Percentiles rank a stretch among this genome's conserved stretches.
These are phyloP conservation scores for Morpho deidamia DNA, from an alignment of 2,888 invertebrate genomes.

Conservation along the genomic window DNA sequence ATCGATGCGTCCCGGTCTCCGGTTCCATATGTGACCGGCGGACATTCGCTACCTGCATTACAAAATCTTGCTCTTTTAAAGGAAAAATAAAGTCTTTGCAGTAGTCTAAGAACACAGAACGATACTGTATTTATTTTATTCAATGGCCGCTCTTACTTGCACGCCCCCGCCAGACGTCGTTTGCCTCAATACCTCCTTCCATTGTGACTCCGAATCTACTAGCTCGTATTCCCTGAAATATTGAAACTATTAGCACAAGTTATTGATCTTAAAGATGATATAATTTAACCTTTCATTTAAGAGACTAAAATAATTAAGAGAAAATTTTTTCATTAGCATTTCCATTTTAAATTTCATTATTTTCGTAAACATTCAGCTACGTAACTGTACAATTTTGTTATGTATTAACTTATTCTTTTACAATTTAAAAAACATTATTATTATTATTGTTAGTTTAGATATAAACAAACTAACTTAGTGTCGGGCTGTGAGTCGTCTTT, in stretches of 20 bases:
- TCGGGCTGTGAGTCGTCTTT: slow-evolving; percentile 80
- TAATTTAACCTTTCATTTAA: slow-evolving; percentile 12
- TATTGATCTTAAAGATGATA: slow-evolving; percentile 9
- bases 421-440: too few relatives aligned
- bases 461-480: slow-evolving; percentile 48
- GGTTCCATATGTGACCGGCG: slow-evolving; percentile 77
- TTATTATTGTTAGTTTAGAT: too few relatives aligned
- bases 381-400: too few relatives aligned
- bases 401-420: too few relatives aligned
- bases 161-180: slow-evolving; percentile 75
- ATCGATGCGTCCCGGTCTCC: slow-evolving; percentile 72
- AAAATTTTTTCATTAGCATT: too few relatives aligned
- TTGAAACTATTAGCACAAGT: slow-evolving; percentile 12
- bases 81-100: slow-evolving; percentile 4
- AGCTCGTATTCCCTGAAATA: slow-evolving; percentile 81
- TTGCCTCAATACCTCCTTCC: slow-evolving; percentile 91
- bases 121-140: slow-evolving; percentile 13
- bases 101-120: neutral
- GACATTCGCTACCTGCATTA: slow-evolving; percentile 82
- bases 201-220: slow-evolving; percentile 92
- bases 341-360: too few relatives aligned
- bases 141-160: slow-evolving; percentile 47
- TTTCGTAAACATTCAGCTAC: too few relatives aligned
- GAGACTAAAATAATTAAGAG: neutral
- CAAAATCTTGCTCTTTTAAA: slow-evolving; percentile 6